A percentile compares a stretch with the other conserved stretches of the same genome.
Evolutionary conservation across 2,888 invertebrate species (phyloP).

Genomic region (Galeopsomyia nigrocyanea): DNA sequence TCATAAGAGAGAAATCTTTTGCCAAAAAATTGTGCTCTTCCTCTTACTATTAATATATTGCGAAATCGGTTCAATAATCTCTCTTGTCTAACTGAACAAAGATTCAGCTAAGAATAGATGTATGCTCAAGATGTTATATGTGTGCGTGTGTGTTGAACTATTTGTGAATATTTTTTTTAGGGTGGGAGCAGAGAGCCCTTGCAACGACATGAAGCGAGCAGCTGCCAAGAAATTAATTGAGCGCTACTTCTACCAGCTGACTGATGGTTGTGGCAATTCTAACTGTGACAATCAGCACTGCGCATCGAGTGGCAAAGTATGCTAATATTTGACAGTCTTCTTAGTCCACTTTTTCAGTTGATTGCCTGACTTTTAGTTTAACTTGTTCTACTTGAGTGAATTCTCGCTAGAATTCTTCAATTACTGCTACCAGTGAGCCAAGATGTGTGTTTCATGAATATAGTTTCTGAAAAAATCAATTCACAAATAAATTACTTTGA

Average conservation of each 20-base stretch:
- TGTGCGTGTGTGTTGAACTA: neutral
- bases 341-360: neutral
- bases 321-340: slow-evolving; percentile 38
- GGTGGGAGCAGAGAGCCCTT: slow-evolving; percentile 67
- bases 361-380: neutral
- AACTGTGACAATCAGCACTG: slow-evolving; percentile 88
- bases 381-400: too few relatives aligned
- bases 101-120: slow-evolving; percentile 4
- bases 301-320: slow-evolving; percentile 90
- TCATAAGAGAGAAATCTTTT: slow-evolving; percentile 29
- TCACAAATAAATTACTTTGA: neutral
- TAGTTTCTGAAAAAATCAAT: neutral
- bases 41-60: slow-evolving; percentile 24
- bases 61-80: slow-evolving; percentile 15
- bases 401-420: too few relatives aligned
- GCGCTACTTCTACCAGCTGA: slow-evolving; percentile 92
- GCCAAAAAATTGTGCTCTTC: slow-evolving; percentile 35
- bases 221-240: slow-evolving; percentile 89
- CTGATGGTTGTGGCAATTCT: slow-evolving; percentile 93
- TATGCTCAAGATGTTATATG: neutral
- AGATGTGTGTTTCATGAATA: neutral
- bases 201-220: slow-evolving; percentile 70
- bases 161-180: slow-evolving; percentile 49
- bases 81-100: slow-evolving; percentile 8
- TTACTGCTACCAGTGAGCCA: too few relatives aligned